Conservation (phyloP, 2,888 invertebrate genomes). For the Acronicta alni region DNA sequence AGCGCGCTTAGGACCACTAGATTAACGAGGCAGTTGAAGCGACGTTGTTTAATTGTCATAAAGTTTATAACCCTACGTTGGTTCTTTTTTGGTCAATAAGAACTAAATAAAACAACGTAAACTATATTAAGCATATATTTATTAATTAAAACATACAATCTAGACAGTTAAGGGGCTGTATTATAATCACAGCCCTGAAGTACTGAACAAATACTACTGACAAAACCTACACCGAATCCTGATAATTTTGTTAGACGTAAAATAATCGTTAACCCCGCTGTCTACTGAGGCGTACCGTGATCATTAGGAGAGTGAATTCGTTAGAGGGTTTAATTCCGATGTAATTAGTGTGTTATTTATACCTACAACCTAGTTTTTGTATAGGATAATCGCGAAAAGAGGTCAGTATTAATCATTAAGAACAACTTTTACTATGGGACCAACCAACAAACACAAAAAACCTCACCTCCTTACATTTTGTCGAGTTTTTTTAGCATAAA, state of each 20-base stretch:
- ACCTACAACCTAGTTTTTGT: background rate
- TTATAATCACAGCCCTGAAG: constrained; percentile 23
- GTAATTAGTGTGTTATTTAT: background rate
- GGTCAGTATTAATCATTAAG: too few species aligned
- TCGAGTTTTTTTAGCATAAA: too few species aligned
- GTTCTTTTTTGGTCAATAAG: background rate
- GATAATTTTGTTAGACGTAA: background rate
- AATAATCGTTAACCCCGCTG: background rate
- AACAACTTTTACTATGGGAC: too few species aligned
- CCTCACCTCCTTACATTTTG: too few species aligned
- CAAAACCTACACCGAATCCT: background rate
- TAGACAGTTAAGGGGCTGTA: constrained; percentile 16
- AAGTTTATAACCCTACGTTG: too few species aligned
- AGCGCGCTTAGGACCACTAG: too few species aligned
- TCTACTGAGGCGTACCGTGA: background rate
- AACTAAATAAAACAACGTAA: constrained; percentile 11
- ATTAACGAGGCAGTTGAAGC: too few species aligned
- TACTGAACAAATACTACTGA: background rate
- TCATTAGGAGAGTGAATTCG: background rate
- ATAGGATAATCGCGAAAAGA: too few species aligned
- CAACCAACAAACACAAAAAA: too few species aligned
- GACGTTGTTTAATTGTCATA: too few species aligned
- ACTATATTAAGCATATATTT: constrained; percentile 21
- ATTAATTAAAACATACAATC: constrained; percentile 34
- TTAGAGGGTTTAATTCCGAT: background rate